Percentiles rank a stretch among this genome's conserved stretches.
Evolutionary conservation across 2,888 invertebrate species (phyloP).

Genomic region (Pasiphila rectangulata): DNA sequence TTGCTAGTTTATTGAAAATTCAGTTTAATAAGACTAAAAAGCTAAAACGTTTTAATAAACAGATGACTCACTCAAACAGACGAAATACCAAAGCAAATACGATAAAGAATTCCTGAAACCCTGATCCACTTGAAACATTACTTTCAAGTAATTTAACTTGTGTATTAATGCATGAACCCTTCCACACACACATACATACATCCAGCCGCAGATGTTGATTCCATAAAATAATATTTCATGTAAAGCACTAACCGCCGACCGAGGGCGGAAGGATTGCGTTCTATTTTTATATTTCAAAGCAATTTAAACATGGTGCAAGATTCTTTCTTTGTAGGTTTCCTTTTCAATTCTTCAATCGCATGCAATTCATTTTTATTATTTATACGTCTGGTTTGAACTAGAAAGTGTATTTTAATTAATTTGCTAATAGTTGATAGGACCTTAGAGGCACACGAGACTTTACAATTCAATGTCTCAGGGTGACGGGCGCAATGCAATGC

Average conservation of each 20-base stretch:
- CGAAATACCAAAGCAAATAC: conserved; percentile 30
- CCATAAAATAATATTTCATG: conserved; percentile 82
- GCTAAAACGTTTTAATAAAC: not conserved
- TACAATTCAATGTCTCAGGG: no score
- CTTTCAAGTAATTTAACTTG: conserved; percentile 75
- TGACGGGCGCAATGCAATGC: no score
- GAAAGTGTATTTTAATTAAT: not conserved
- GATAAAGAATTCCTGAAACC: conserved; percentile 61
- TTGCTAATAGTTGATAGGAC: no score
- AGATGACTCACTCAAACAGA: conserved; percentile 8
- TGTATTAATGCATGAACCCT: conserved; percentile 64
- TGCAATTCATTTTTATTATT: conserved; percentile 5
- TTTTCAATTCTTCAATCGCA: conserved; percentile 19
- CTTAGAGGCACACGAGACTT: no score
- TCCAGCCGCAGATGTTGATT: conserved; percentile 76
- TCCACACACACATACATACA: conserved; percentile 62
- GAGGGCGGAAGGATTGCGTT: conserved; percentile 81
- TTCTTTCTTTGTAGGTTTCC: conserved; percentile 19
- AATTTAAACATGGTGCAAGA: conserved; percentile 55
- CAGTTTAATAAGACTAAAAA: not conserved
- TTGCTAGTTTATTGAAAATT: no score
- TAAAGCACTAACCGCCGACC: conserved; percentile 76
- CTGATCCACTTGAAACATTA: conserved; percentile 73
- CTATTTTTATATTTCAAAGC: conserved; percentile 78
- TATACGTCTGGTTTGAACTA: not conserved